phyloP scores from a whole-genome alignment of 2,113 vertebrate species.

The rat (Rattus norvegicus) region DNA sequence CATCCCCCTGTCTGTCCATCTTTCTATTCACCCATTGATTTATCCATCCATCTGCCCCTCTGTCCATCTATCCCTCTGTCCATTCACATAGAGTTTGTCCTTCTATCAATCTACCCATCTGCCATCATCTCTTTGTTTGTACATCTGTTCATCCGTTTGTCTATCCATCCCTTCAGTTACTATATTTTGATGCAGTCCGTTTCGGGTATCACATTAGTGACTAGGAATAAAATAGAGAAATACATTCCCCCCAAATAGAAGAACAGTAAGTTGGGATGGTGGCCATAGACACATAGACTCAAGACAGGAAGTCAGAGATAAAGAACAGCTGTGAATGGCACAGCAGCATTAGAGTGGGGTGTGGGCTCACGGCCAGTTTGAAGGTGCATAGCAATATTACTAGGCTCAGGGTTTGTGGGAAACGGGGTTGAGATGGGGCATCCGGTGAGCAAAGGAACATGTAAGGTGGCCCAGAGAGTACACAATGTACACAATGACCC shows the following conservation, averaged over 20 bases:
- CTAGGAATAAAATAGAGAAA: slow-evolving; percentile 31
- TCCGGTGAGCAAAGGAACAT: not conserved
- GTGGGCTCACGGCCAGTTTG: not conserved
- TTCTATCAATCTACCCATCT: not conserved
- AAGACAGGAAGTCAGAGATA: not conserved
- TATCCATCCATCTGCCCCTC: not conserved
- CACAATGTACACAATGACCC: not conserved
- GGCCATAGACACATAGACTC: not conserved
- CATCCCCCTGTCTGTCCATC: not conserved
- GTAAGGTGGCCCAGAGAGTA: not conserved
- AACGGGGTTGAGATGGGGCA: not conserved
- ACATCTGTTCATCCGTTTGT: not conserved
- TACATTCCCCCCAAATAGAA: not conserved
- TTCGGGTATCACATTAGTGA: not conserved
- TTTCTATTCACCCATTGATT: too few relatives aligned
- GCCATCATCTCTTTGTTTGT: not conserved
- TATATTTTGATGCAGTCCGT: not conserved
- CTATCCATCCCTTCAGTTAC: not conserved
- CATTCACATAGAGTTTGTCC: not conserved
- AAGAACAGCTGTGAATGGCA: not conserved
- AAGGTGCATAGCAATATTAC: not conserved
- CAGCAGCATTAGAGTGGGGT: not conserved
- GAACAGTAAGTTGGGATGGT: not conserved
- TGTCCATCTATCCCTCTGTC: not conserved
- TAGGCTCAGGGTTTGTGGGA: not conserved